phyloP scores from a whole-genome alignment of 2,888 invertebrate genomes.

The Tineola bisselliella region DNA sequence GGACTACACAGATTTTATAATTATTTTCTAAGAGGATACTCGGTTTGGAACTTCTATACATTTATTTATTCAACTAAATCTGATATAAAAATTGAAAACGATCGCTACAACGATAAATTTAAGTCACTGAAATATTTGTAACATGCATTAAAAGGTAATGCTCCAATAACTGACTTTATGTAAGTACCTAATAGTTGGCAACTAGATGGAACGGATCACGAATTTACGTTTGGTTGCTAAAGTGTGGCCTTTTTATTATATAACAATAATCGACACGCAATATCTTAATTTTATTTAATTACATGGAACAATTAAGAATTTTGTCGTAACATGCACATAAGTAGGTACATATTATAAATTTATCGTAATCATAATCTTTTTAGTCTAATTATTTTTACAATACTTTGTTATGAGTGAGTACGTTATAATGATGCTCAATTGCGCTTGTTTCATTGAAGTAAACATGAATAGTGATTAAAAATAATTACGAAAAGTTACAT shows the following conservation, averaged over 20 bases:
- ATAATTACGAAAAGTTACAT: too few relatives aligned
- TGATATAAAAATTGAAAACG: too few relatives aligned
- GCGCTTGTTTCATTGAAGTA: too few relatives aligned
- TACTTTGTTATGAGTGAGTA: too few relatives aligned
- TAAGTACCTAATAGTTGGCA: slow-evolving; percentile 19
- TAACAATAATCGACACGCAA: neutral
- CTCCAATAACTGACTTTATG: slow-evolving; percentile 23
- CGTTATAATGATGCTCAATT: too few relatives aligned
- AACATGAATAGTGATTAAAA: too few relatives aligned
- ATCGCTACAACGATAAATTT: too few relatives aligned
- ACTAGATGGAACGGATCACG: neutral
- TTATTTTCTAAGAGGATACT: neutral
- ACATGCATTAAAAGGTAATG: neutral
- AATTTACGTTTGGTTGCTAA: neutral
- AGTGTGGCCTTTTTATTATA: neutral
- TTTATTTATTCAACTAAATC: too few relatives aligned
- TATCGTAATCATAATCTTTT: neutral
- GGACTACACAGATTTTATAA: neutral
- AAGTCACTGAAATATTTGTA: neutral
- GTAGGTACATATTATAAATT: too few relatives aligned
- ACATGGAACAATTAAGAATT: neutral
- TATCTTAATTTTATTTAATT: neutral
- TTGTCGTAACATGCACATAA: neutral
- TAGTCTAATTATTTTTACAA: too few relatives aligned
- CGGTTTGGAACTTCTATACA: neutral